Percentiles rank a stretch among this genome's conserved stretches.
Conservation (phyloP, 2,797 vertebrate species). For the Pyrrhura leucotis region DNA sequence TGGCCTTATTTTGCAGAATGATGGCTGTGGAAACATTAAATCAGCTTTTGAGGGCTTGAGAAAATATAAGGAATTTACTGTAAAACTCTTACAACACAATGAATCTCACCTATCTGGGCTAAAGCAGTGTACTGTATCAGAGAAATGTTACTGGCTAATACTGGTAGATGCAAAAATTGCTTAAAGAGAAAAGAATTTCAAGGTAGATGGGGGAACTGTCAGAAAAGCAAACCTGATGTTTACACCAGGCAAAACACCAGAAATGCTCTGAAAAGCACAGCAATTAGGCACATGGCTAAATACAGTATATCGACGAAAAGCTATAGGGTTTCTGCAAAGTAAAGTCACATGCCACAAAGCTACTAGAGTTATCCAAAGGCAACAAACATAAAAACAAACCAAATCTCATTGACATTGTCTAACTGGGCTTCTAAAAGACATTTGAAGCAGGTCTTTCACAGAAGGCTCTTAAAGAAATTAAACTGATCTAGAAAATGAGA, state of each 20-base stretch:
- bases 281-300: neutral
- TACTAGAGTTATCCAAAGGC: neutral
- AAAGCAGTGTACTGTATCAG: neutral
- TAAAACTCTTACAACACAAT: neutral
- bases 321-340: neutral
- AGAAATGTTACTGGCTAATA: neutral
- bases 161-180: neutral
- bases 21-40: neutral
- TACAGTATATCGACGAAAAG: neutral
- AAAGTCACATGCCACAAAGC: neutral
- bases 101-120: neutral
- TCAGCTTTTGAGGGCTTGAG: neutral
- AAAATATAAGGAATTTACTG: neutral
- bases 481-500: neutral
- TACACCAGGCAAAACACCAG: neutral
- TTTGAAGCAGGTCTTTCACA: neutral
- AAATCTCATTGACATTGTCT: neutral
- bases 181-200: neutral
- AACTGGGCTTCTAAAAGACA: neutral
- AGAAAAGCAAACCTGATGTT: neutral
- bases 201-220: neutral
- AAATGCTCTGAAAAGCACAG: neutral
- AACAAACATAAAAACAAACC: neutral
- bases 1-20: neutral
- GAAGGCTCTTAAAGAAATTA: neutral